phyloP scores from a whole-genome alignment of 37 sponge, comb jelly and placozoan species.

The Crambe crambe region DNA sequence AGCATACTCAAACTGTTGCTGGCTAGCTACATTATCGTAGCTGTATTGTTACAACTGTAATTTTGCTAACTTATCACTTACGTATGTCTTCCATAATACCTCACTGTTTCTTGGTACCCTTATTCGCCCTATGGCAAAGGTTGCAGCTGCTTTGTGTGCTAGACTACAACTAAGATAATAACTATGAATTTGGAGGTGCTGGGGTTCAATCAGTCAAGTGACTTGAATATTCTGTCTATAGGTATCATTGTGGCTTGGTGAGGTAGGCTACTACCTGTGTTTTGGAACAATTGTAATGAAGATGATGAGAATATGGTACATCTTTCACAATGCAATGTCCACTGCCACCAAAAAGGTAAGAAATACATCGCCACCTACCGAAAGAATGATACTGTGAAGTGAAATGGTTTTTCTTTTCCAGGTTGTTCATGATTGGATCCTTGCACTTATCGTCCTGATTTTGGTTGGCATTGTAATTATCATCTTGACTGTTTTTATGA shows the following conservation, averaged over 20 bases:
- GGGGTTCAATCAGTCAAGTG: too few species aligned
- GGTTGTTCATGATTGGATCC: constrained; percentile 32
- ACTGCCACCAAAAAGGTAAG: constrained; percentile 1
- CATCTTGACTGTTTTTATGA: background rate
- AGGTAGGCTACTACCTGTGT: constrained; percentile 52
- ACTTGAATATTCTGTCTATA: constrained; percentile 39
- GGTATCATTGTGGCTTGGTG: constrained; percentile 19
- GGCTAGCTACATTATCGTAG: too few species aligned
- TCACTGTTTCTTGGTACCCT: too few species aligned
- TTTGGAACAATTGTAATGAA: constrained; percentile 54
- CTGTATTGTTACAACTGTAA: too few species aligned
- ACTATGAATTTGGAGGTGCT: too few species aligned
- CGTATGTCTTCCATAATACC: too few species aligned
- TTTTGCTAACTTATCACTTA: too few species aligned
- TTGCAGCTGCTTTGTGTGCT: too few species aligned
- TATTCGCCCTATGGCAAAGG: too few species aligned
- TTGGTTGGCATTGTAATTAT: constrained; percentile 31
- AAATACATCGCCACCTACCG: background rate
- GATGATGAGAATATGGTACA: constrained; percentile 53
- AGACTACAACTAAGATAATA: too few species aligned
- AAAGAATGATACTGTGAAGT: background rate
- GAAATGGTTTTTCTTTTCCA: background rate
- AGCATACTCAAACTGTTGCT: too few species aligned
- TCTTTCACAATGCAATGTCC: constrained; percentile 37
- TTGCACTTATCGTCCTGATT: constrained; percentile 13